Evolutionary conservation across 2,797 vertebrate genomes (phyloP).

Genomic region (Prionace glauca): DNA sequence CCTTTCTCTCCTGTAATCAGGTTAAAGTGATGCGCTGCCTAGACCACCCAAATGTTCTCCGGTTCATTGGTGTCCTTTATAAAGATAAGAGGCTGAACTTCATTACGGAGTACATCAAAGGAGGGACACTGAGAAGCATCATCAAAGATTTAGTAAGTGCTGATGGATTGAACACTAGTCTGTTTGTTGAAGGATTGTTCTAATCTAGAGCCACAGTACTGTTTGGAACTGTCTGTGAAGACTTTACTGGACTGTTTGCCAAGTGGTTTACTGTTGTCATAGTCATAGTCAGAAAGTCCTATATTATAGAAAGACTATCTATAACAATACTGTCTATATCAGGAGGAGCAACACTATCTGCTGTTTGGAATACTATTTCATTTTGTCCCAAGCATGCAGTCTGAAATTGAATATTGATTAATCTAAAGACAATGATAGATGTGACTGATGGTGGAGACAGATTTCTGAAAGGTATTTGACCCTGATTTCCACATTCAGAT

Average conservation of each 20-base stretch:
- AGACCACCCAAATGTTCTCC: constrained; percentile 92
- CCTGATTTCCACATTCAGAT: not conserved
- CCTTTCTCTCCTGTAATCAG: constrained; percentile 50
- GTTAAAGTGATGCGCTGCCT: constrained; percentile 97
- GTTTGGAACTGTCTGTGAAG: no score
- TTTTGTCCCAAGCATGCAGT: not conserved
- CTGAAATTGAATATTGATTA: not conserved
- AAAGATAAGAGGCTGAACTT: constrained; percentile 97
- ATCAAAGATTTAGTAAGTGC: constrained; percentile 88
- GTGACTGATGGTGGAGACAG: not conserved
- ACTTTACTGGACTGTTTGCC: not conserved
- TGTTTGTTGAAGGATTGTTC: not conserved
- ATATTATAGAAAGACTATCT: not conserved
- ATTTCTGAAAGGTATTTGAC: not conserved
- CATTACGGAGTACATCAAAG: constrained; percentile 94
- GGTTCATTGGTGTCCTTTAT: constrained; percentile 93
- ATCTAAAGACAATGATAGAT: not conserved
- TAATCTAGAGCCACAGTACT: no score
- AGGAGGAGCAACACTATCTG: not conserved
- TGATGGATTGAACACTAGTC: not conserved
- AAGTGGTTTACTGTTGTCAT: not conserved
- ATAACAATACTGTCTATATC: not conserved
- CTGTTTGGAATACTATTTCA: not conserved
- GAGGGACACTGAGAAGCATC: constrained; percentile 82
- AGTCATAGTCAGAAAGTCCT: not conserved